Evolutionary conservation across 2,113 vertebrate genomes (phyloP).

Genomic region (Lophius piscatorius): DNA sequence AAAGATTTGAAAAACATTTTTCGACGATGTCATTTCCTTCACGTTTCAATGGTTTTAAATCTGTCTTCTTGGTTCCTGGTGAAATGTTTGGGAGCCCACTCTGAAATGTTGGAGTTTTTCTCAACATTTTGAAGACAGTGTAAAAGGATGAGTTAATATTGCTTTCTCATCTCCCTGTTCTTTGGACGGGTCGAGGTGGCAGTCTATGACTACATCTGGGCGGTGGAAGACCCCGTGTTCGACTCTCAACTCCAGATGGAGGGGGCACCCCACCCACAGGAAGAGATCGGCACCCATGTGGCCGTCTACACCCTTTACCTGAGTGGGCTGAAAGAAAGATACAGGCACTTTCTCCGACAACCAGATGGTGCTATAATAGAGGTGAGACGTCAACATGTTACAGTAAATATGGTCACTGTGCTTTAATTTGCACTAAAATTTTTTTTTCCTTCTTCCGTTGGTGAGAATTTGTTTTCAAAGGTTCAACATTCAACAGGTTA

Average conservation of each 20-base stretch:
- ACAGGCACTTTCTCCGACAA: conserved; percentile 89
- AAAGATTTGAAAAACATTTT: no score
- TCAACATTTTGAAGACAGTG: no score
- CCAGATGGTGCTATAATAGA: conserved; percentile 88
- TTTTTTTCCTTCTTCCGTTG: background rate
- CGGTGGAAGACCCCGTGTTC: conserved; percentile 73
- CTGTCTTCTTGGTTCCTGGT: no score
- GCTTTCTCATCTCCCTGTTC: conserved; percentile 61
- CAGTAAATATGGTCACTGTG: background rate
- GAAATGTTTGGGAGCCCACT: no score
- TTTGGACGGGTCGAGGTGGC: no score
- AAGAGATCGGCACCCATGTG: conserved; percentile 80
- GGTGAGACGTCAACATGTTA: conserved; percentile 74
- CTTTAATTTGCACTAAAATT: background rate
- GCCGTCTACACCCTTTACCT: conserved; percentile 85
- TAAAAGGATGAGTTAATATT: background rate
- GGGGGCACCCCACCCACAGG: conserved; percentile 26
- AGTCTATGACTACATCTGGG: conserved; percentile 91
- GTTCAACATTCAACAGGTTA: no score
- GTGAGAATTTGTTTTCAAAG: no score
- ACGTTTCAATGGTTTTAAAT: no score
- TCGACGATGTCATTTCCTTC: no score
- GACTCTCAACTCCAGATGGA: conserved; percentile 63
- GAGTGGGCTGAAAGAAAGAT: conserved; percentile 81
- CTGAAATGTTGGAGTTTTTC: no score